phyloP scores from a whole-genome alignment of 2,113 vertebrate species.

The Pluvianellus socialis region DNA sequence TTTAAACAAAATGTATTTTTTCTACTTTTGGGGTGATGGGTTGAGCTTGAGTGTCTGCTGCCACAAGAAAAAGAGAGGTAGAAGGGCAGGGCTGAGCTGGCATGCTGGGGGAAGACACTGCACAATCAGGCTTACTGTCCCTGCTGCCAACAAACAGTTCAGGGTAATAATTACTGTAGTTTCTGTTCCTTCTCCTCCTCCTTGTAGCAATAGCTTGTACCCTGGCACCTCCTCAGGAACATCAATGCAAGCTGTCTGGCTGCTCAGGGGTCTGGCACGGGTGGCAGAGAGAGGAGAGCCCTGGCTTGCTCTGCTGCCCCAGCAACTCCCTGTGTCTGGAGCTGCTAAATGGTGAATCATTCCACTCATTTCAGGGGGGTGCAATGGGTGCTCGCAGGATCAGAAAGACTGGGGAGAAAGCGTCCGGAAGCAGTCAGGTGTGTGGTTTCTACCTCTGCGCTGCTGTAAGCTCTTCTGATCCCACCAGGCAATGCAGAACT shows the following conservation, averaged over 20 bases:
- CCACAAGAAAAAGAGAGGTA: background rate
- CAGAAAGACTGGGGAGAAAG: background rate
- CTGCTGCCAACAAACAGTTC: background rate
- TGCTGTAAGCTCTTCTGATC: background rate
- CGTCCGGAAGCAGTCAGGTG: background rate
- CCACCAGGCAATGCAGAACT: background rate
- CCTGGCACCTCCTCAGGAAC: background rate
- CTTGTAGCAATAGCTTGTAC: background rate
- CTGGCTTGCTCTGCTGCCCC: background rate
- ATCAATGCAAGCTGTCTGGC: background rate
- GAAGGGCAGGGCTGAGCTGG: rapidly evolving
- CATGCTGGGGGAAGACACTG: background rate
- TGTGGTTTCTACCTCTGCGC: background rate
- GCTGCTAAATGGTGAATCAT: background rate
- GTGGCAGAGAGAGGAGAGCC: background rate
- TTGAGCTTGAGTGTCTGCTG: background rate
- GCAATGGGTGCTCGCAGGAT: rapidly evolving
- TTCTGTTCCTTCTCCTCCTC: background rate
- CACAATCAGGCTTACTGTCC: background rate
- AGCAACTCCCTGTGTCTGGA: rapidly evolving
- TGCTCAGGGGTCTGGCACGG: background rate
- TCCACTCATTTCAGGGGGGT: background rate
- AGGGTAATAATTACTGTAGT: background rate
- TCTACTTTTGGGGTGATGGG: background rate
- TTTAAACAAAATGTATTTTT: background rate